A percentile compares a stretch with the other conserved stretches of the same genome.
Conservation (phyloP, 2,113 vertebrate genomes). For the Empidonax traillii region DNA sequence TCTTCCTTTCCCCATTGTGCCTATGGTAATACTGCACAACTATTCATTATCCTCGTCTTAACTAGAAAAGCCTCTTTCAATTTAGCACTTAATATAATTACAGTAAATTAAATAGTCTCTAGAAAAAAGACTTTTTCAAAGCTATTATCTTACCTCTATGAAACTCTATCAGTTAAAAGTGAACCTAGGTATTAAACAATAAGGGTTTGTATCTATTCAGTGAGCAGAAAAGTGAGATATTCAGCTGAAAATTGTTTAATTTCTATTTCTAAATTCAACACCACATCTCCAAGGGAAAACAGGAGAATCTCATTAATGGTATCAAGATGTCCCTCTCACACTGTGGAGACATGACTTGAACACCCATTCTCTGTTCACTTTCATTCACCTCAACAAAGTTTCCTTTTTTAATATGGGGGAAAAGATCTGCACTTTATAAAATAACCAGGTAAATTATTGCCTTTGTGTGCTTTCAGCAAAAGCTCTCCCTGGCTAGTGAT, state of each 20-base stretch:
- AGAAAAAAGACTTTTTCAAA: constrained; percentile 18
- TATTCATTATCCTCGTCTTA: constrained; percentile 25
- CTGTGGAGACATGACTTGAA: not conserved
- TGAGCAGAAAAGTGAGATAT: not conserved
- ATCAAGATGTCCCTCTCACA: not conserved
- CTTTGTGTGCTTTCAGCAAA: not conserved
- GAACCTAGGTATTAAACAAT: constrained; percentile 10
- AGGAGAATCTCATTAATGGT: not conserved
- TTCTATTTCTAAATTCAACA: constrained; percentile 16
- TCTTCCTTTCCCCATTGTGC: not conserved
- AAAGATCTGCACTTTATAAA: not conserved
- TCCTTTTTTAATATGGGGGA: not conserved
- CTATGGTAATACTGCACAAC: not conserved
- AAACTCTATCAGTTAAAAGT: constrained; percentile 24
- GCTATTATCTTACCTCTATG: not conserved
- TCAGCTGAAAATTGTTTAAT: constrained; percentile 11
- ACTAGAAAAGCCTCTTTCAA: constrained; percentile 36
- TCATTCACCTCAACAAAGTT: not conserved
- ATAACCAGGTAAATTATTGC: not conserved
- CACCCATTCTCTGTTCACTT: not conserved
- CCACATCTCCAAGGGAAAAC: not conserved
- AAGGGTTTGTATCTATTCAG: not conserved
- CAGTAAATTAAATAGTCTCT: not conserved
- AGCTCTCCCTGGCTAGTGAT: not conserved
- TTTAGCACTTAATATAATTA: constrained; percentile 55